Evolutionary conservation across 2,888 invertebrate genomes (phyloP).

Genomic region (Hedya salicella): DNA sequence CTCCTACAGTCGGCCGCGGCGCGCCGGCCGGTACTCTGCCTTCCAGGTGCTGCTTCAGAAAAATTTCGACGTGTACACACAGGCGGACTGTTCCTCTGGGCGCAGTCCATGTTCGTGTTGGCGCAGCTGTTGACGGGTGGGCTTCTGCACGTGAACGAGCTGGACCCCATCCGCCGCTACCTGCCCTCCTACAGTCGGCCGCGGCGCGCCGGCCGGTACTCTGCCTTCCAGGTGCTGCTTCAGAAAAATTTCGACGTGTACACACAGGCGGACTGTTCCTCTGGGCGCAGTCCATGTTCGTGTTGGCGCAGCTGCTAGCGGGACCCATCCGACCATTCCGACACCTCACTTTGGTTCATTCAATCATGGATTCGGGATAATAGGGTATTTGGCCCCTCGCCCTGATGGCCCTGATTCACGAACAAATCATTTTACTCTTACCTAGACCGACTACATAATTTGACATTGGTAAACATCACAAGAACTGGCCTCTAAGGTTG

Average conservation of each 20-base stretch:
- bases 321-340: slow-evolving; percentile 86
- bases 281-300: slow-evolving; percentile 97
- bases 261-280: slow-evolving; percentile 90
- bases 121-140: slow-evolving; percentile 96
- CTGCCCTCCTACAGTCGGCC: slow-evolving; percentile 98
- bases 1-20: slow-evolving; percentile 96
- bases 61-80: slow-evolving; percentile 63
- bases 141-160: slow-evolving; percentile 95
- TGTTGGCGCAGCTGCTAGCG: slow-evolving; percentile 96
- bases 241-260: not conserved
- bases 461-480: too few species aligned
- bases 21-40: slow-evolving; percentile 97
- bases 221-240: slow-evolving; percentile 95
- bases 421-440: too few species aligned
- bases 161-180: slow-evolving; percentile 97
- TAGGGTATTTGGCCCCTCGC: too few species aligned
- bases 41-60: slow-evolving; percentile 91
- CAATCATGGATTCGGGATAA: too few species aligned
- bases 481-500: too few species aligned
- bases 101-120: slow-evolving; percentile 95
- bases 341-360: too few species aligned
- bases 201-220: slow-evolving; percentile 95
- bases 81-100: slow-evolving; percentile 94
- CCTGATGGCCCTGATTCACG: too few species aligned
- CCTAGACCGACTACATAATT: too few species aligned